Conservation (phyloP, 2,888 invertebrate species). For the Gnatocerus cornutus region DNA sequence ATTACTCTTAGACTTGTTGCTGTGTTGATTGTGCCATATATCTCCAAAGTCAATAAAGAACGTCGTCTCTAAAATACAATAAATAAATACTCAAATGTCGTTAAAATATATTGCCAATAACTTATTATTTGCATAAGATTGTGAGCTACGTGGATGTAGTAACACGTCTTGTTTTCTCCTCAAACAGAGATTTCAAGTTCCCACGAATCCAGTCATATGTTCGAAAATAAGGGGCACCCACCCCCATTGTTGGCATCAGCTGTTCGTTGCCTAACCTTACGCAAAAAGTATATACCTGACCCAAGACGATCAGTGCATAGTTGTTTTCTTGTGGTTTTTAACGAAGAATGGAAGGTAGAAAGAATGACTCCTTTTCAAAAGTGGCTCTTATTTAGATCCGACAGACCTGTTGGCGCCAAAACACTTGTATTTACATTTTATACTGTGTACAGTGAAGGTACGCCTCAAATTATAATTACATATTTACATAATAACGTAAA, state of each 20-base stretch:
- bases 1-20: too few species aligned
- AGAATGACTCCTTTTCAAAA: neutral
- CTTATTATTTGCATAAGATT: too few species aligned
- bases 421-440: constrained; percentile 1
- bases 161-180: neutral
- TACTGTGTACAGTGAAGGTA: too few species aligned
- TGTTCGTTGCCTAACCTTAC: constrained; percentile 54
- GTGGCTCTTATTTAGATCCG: neutral
- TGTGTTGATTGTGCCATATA: too few species aligned
- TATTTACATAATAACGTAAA: constrained; percentile 4
- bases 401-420: constrained; percentile 1
- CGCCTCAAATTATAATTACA: neutral
- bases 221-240: constrained; percentile 7
- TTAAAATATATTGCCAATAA: too few species aligned
- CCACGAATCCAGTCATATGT: neutral
- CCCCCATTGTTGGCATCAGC: constrained; percentile 45
- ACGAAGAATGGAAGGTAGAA: neutral
- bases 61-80: too few species aligned
- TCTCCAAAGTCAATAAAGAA: too few species aligned
- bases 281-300: constrained; percentile 49
- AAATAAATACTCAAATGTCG: too few species aligned
- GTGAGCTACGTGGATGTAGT: neutral
- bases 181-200: constrained; percentile 1
- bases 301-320: constrained; percentile 1
- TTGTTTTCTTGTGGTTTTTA: neutral